Conservation (phyloP, 2,888 invertebrate species). For the Drosophila antonietae region DNA sequence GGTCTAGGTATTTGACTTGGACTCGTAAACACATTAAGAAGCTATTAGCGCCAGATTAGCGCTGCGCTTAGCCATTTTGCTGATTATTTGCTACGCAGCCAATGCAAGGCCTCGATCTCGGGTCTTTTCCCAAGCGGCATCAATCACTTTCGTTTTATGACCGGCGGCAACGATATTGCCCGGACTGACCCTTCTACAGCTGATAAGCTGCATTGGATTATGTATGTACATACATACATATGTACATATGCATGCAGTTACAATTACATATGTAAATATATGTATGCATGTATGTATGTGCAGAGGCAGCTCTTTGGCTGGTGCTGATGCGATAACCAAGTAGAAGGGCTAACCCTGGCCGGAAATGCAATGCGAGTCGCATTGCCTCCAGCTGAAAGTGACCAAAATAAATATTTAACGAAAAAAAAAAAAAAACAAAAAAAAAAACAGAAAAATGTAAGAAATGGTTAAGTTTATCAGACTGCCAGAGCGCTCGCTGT, state of each 20-base stretch:
- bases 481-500: constrained; percentile 68
- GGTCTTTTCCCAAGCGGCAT: constrained; percentile 29
- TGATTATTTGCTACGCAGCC: constrained; percentile 21
- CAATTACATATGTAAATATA: neutral
- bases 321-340: constrained; percentile 36
- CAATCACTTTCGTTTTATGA: constrained; percentile 71
- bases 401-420: constrained; percentile 31
- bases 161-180: constrained; percentile 33
- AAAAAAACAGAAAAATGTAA: neutral
- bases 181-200: constrained; percentile 17
- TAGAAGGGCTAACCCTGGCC: constrained; percentile 45
- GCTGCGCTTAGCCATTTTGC: constrained; percentile 36
- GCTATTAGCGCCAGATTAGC: constrained; percentile 75
- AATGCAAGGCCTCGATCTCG: constrained; percentile 22
- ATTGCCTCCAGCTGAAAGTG: constrained; percentile 29
- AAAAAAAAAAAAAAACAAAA: neutral
- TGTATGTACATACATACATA: neutral
- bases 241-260: neutral
- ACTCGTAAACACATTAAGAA: constrained; percentile 71
- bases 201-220: constrained; percentile 36
- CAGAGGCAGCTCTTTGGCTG: constrained; percentile 11
- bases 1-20: constrained; percentile 22
- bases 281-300: neutral
- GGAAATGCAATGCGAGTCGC: constrained; percentile 42
- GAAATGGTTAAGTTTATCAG: constrained; percentile 57